Evolutionary conservation across 1,140 invertebrate genomes (phyloP).

Genomic region (Nephotettix cincticeps): DNA sequence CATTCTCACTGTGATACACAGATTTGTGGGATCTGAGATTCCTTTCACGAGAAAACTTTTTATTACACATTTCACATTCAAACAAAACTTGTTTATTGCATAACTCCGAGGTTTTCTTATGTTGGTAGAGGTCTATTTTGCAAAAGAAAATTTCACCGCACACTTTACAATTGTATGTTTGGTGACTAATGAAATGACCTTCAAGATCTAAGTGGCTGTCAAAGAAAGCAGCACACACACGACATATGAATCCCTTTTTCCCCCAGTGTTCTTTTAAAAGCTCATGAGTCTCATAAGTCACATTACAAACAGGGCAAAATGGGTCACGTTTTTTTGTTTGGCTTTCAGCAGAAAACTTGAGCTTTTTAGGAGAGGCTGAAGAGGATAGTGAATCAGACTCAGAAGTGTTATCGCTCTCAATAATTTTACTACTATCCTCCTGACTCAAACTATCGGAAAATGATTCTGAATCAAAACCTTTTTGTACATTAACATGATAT

Average conservation of each 20-base stretch:
- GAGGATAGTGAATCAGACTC: no score
- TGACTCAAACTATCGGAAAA: no score
- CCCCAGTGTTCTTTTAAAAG: not conserved
- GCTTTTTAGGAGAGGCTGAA: no score
- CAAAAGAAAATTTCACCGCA: not conserved
- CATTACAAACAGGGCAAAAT: no score
- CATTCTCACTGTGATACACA: not conserved
- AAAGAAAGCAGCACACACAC: not conserved
- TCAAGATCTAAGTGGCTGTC: not conserved
- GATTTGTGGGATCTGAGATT: not conserved
- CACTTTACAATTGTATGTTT: not conserved
- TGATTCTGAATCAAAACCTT: no score
- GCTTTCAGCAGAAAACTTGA: no score
- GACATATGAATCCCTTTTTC: not conserved
- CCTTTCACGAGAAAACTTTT: not conserved
- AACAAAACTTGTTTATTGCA: not conserved
- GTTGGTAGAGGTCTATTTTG: not conserved
- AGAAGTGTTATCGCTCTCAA: no score
- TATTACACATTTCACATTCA: not conserved
- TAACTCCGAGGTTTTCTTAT: not conserved
- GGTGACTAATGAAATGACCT: not conserved
- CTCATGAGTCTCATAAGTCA: no score
- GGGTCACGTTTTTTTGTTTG: no score
- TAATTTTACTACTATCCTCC: no score
- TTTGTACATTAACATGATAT: no score